Evolutionary conservation across 1,140 invertebrate species (phyloP).

Genomic region (Drosophila tani): DNA sequence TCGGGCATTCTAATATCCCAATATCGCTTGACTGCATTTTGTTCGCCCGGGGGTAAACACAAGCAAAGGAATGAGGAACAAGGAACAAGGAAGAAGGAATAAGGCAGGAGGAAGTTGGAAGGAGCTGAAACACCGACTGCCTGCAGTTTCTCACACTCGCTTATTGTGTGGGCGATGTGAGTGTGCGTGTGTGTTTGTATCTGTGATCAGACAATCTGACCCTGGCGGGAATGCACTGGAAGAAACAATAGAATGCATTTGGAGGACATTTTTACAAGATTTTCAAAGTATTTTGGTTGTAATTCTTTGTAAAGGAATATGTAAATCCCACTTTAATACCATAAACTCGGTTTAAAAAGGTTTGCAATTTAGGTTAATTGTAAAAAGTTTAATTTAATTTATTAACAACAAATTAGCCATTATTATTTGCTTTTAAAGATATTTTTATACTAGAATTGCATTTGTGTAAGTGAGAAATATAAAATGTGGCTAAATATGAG

Average conservation of each 20-base stretch:
- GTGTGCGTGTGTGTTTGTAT: conserved; percentile 26
- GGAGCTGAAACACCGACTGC: conserved; percentile 37
- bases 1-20: conserved; percentile 69
- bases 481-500: no score
- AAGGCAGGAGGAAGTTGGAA: conserved; percentile 13
- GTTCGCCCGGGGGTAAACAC: conserved; percentile 38
- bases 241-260: conserved; percentile 32
- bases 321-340: background rate
- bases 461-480: no score
- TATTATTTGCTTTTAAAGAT: no score
- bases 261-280: background rate
- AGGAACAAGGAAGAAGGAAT: conserved; percentile 29
- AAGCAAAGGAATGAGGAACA: conserved; percentile 21
- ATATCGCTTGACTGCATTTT: conserved; percentile 77
- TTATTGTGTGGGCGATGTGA: conserved; percentile 63
- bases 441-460: no score
- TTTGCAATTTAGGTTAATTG: no score
- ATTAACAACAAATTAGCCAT: no score
- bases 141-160: conserved; percentile 74
- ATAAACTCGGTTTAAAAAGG: background rate
- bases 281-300: background rate
- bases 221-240: conserved; percentile 36
- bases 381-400: no score
- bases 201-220: conserved; percentile 64
- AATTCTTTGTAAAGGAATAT: background rate